These are phyloP conservation scores for Diogma glabrata DNA, from an alignment of 2,888 invertebrate species.

Conservation along the genomic window DNA sequence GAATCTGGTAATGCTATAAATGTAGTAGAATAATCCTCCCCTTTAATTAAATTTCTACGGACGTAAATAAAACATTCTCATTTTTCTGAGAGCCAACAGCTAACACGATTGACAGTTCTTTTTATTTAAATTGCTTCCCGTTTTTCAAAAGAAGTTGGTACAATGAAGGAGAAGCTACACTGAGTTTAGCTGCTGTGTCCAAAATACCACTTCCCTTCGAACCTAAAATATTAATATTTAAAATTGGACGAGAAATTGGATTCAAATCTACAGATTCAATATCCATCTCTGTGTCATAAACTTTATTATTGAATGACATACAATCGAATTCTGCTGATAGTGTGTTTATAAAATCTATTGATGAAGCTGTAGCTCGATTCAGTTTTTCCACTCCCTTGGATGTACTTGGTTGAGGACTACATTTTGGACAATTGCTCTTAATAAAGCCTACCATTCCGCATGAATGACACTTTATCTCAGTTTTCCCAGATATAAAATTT, in stretches of 20 bases:
- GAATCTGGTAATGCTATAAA: slow-evolving; percentile 21
- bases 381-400: too few relatives aligned
- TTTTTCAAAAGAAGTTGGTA: background rate
- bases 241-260: background rate
- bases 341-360: background rate
- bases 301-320: background rate
- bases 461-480: background rate
- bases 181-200: background rate
- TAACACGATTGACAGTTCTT: slow-evolving; percentile 12
- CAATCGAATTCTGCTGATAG: background rate
- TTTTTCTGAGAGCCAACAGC: slow-evolving; percentile 13
- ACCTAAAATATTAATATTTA: background rate
- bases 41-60: slow-evolving; percentile 12
- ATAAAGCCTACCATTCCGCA: background rate
- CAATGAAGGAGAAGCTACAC: background rate
- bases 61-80: slow-evolving; percentile 13
- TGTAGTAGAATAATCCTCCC: slow-evolving; percentile 15
- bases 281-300: too few relatives aligned
- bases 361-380: background rate
- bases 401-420: background rate
- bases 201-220: background rate
- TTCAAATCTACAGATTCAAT: too few relatives aligned
- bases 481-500: too few relatives aligned
- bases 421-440: background rate
- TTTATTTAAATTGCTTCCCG: background rate